Percentiles rank a stretch among this genome's conserved stretches.
These are phyloP conservation scores for Todus mexicanus DNA, from an alignment of 2,797 vertebrate genomes.

Conservation along the genomic window DNA sequence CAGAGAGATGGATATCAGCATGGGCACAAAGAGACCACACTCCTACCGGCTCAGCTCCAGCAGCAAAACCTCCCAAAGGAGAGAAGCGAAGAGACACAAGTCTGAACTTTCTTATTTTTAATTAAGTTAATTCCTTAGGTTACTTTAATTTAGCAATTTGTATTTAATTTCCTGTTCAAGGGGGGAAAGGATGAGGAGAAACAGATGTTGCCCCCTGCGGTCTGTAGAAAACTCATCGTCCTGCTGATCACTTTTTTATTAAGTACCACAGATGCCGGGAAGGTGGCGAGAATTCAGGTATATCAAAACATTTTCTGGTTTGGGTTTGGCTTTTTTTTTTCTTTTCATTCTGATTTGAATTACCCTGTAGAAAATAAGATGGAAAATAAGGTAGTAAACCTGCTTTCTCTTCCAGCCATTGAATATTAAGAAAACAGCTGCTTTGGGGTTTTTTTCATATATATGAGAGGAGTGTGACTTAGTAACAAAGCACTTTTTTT, in stretches of 20 bases:
- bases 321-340: neutral
- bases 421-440: neutral
- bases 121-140: neutral
- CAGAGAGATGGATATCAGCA: accelerated
- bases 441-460: neutral
- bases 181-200: neutral
- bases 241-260: neutral
- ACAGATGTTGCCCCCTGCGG: constrained; percentile 4
- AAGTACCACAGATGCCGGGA: neutral
- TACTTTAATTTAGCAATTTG: constrained; percentile 12
- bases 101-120: neutral
- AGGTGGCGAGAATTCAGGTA: neutral
- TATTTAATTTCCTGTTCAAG: constrained; percentile 13
- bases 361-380: neutral
- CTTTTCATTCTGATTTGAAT: neutral
- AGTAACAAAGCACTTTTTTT: neutral
- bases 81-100: neutral
- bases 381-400: neutral
- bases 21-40: accelerated
- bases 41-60: neutral
- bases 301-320: neutral
- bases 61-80: neutral
- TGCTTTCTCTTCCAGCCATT: neutral
- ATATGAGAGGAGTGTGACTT: neutral
- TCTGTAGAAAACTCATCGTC: neutral